A percentile compares a stretch with the other conserved stretches of the same genome.
These are phyloP conservation scores for Alloplasta piceator DNA, from an alignment of 2,888 invertebrate genomes.

Conservation along the genomic window DNA sequence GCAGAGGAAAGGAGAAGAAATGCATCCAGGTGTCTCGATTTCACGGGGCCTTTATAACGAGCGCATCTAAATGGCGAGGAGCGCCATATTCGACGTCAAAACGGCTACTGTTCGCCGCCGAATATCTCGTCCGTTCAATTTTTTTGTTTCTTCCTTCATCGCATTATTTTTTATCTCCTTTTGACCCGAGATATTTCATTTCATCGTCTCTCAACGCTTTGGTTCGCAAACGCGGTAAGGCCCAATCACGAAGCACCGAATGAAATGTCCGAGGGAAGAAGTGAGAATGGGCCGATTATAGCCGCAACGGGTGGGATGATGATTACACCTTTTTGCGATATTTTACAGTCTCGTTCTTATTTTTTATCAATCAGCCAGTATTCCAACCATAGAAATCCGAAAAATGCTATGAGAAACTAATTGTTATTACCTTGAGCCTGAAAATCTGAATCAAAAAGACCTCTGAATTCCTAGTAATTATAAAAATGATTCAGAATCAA, in stretches of 20 bases:
- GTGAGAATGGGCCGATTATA: conserved; percentile 35
- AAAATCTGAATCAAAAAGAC: too few species aligned
- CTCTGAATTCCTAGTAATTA: too few species aligned
- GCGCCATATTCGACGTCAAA: conserved; percentile 80
- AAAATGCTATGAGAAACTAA: too few species aligned
- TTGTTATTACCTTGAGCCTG: too few species aligned
- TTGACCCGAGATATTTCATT: conserved; percentile 1
- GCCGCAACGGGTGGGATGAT: conserved; percentile 52
- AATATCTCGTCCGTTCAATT: conserved; percentile 35
- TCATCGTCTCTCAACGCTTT: neutral
- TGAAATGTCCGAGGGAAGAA: neutral
- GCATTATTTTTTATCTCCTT: conserved; percentile 1
- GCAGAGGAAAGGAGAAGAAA: conserved; percentile 41
- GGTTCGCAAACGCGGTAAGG: conserved; percentile 26
- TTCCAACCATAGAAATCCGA: too few species aligned
- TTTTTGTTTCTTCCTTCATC: conserved; percentile 15
- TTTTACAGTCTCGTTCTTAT: conserved; percentile 2
- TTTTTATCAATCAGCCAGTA: too few species aligned
- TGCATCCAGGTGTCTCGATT: conserved; percentile 75
- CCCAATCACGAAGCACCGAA: neutral
- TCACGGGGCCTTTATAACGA: conserved; percentile 76
- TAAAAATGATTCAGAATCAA: too few species aligned
- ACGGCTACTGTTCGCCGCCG: conserved; percentile 69
- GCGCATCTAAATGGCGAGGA: conserved; percentile 79
- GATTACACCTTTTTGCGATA: conserved; percentile 27